Evolutionary conservation across 2,797 vertebrate species (phyloP), one percentile per base, ranked within the genome.

Genomic region (Hydrolagus colliei): DNA sequence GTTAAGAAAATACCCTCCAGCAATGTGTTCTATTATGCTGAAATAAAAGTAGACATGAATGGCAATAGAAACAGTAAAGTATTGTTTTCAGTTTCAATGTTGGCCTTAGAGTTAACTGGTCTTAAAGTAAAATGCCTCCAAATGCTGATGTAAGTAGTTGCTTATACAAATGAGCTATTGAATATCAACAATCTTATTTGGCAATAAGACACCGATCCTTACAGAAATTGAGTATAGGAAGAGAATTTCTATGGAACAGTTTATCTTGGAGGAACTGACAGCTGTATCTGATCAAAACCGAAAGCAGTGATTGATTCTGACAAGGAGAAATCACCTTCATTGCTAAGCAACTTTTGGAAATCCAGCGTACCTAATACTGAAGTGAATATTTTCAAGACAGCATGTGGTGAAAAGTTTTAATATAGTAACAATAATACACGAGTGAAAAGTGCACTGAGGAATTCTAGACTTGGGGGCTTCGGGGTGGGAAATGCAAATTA

Each of bases 41-140:
- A 95, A 95, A 95, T 92, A 93, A 92, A 95, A 95, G 93, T 92
- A 91, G 92, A 92, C 93, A 92, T 93, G 94, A 94, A 93, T 93
- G 90, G 92, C 90, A 90, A 88, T 89, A 91, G 90, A 91, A 94
- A 96, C 95, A 95, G 93, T 93, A 90, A 91, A 89, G 90, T 91
- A 94, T 93, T 96, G 94, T 95, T 93, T 93, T 93, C 91, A 90
- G 92, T 87, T 87, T 87, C 91, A 86, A 89, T 88, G 90, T 91
- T 92, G 91, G 91, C 91, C 91, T 89, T 84, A 84, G 65, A 71
- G 32, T 88, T 92, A 94, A 91, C 92, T 93, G 89, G 92, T 87
- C 90, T 91, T 94, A 92, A 92, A 92, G 91, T 90, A 92, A 93
- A 94, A 92, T 91, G 92, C 89, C 85, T 68, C 88, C 92, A 91